Evolutionary conservation across 2,888 invertebrate genomes (phyloP).

Genomic region (Lypha dubia): DNA sequence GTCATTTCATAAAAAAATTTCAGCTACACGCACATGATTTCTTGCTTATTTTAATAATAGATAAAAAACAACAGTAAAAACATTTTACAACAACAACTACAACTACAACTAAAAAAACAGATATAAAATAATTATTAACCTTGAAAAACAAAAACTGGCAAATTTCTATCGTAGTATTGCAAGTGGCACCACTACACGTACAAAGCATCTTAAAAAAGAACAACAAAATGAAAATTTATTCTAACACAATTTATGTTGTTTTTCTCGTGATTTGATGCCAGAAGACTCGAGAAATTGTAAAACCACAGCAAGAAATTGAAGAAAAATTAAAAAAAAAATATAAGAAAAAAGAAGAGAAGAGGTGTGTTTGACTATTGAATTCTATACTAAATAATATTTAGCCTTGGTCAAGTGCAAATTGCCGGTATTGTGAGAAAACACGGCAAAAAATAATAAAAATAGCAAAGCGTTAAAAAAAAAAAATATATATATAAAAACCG

Average conservation of each 20-base stretch:
- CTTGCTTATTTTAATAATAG: conserved; percentile 26
- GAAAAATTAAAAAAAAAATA: neutral
- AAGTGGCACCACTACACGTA: conserved; percentile 29
- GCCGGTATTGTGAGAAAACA: conserved; percentile 61
- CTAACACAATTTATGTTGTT: neutral
- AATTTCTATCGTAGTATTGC: conserved; percentile 22
- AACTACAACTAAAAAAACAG: neutral
- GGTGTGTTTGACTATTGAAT: conserved; percentile 10
- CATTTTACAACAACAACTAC: no score
- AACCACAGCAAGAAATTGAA: neutral
- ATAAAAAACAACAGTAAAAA: conserved; percentile 21
- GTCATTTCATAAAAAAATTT: conserved; percentile 29
- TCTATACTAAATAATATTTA: conserved; percentile 10
- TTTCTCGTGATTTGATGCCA: neutral
- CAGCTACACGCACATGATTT: conserved; percentile 25
- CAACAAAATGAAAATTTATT: conserved; percentile 11
- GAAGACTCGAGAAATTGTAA: neutral
- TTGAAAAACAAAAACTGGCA: conserved; percentile 51
- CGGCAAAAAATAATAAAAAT: neutral
- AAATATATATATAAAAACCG: conserved; percentile 17
- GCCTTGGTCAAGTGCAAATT: conserved; percentile 72
- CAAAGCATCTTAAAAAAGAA: conserved; percentile 14
- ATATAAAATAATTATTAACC: conserved; percentile 65
- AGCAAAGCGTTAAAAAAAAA: conserved; percentile 10
- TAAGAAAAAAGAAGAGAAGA: neutral